Conservation (phyloP, 2,797 vertebrate genomes). For the Xenops minutus region DNA sequence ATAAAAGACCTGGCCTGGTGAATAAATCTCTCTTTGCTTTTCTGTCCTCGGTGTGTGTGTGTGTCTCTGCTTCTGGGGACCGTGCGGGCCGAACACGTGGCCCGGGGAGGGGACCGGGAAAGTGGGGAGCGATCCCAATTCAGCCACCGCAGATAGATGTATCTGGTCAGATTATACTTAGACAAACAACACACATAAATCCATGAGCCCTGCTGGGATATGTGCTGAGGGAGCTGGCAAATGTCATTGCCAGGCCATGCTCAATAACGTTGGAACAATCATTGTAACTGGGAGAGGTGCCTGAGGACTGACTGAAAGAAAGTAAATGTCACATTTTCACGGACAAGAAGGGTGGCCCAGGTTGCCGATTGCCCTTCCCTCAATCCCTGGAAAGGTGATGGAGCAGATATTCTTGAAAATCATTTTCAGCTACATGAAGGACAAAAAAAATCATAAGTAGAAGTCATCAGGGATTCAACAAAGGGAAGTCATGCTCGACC, state of each 20-base stretch:
- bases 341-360: neutral
- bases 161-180: neutral
- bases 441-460: neutral
- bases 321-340: neutral
- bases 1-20: too few species aligned
- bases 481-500: neutral
- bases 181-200: neutral
- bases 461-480: neutral
- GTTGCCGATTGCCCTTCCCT: neutral
- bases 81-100: too few species aligned
- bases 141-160: too few species aligned
- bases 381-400: neutral
- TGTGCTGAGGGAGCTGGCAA: neutral
- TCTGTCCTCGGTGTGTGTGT: too few species aligned
- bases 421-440: neutral
- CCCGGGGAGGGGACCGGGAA: too few species aligned
- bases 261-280: neutral
- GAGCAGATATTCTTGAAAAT: neutral
- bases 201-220: neutral
- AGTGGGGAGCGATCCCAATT: too few species aligned
- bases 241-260: neutral
- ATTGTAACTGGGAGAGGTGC: neutral
- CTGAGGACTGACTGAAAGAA: neutral
- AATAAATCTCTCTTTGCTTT: too few species aligned
- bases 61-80: too few species aligned